Base-by-base conservation (phyloP, 2,888 invertebrate genomes). In the Sarcophaga caerulescens region DNA sequence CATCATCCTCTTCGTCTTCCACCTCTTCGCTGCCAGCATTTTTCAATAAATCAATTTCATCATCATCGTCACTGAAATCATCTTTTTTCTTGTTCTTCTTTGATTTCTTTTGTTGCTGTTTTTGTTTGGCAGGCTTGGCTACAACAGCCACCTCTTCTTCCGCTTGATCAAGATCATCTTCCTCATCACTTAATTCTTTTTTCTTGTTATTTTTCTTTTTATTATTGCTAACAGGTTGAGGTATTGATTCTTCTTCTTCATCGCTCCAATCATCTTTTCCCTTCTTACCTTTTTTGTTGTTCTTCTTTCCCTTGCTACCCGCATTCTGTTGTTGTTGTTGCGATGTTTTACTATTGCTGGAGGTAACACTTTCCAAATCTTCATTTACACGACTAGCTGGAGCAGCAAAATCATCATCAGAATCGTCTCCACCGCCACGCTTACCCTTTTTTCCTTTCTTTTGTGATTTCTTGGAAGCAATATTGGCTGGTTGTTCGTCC, bases 251-350 rank as follows among this genome's bases (percentile, higher is more conserved):
- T 59, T 89, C 89, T 84, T 91, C 88, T 78, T 94, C 94, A 87
- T 94, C 95, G 79, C 94, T 94, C 89, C 94, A 94, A 85, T 94
- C 94, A 66, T 91, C 94, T 88, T 94, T 95, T 17, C 94, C 94
- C 92, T 94, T 94, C 70, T 92, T 93, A 0, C 88, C 88, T 75
- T 89, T 89, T 66, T 90, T 89, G 5, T 83, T 85, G 93, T 94
- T 89, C 87, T 81, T 86, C 60, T 74, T 79, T 19, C 78, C 71
- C 70, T 84, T 89, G 21, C 63, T 88, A 60, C 62, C n/a, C 21
- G 81, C 83, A 81, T 35, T 86, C 77, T 35, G 85, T 76, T 70
- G 85, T 17, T 71, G 82, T n/a, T 83, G 79, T 1, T 85, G 63
- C 21, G 84, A 62, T 17, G 80, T 82, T 63, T 88, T 92, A 76